A percentile compares a stretch with the other conserved stretches of the same genome.
phyloP scores from a whole-genome alignment of 1,140 invertebrate species.

The Heliconius himera region DNA sequence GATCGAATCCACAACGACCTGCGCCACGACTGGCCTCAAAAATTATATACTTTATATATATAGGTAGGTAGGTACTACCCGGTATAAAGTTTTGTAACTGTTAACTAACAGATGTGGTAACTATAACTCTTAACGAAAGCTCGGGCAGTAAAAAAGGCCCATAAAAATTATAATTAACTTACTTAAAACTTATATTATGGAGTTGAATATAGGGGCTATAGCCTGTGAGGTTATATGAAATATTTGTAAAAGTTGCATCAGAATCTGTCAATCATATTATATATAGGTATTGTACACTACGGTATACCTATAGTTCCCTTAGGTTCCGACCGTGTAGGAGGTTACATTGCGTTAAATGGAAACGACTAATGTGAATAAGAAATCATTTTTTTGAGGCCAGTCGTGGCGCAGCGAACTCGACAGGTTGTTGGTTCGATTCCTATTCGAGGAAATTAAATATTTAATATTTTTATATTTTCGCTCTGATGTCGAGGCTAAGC shows the following conservation, averaged over 20 bases:
- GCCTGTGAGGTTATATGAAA: background rate
- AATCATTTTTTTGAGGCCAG: too few relatives aligned
- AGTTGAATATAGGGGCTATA: background rate
- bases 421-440: too few relatives aligned
- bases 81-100: background rate
- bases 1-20: too few relatives aligned
- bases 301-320: background rate
- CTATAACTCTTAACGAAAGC: conserved; percentile 7
- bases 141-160: background rate
- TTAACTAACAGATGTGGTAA: conserved; percentile 12
- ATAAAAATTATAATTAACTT: conserved; percentile 11
- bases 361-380: too few relatives aligned
- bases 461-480: too few relatives aligned
- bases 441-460: too few relatives aligned
- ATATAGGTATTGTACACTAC: background rate
- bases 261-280: background rate
- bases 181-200: background rate
- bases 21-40: too few relatives aligned
- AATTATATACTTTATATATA: background rate
- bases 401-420: too few relatives aligned
- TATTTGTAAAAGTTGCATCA: conserved; percentile 3
- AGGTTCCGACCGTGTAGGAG: too few relatives aligned
- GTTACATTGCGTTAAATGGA: too few relatives aligned
- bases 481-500: too few relatives aligned
- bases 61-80: background rate